Evolutionary conservation across 2,113 vertebrate genomes (phyloP).

Genomic region (Larimichthys crocea): DNA sequence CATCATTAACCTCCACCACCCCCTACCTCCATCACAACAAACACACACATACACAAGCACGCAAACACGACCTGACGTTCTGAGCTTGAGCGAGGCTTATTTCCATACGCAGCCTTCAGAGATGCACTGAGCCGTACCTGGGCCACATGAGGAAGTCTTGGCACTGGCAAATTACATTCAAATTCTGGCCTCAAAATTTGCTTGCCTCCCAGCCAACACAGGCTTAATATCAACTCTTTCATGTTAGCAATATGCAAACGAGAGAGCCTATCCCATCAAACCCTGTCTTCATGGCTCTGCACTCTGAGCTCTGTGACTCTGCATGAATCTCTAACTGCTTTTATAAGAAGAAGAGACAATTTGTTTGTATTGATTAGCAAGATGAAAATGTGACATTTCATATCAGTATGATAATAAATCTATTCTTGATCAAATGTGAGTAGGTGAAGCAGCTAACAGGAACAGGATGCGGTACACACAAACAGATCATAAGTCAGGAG

Average conservation of each 20-base stretch:
- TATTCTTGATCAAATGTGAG: not conserved
- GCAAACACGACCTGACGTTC: constrained; percentile 11
- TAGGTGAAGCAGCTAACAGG: not conserved
- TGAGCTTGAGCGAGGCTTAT: constrained; percentile 69
- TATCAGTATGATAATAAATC: too few relatives aligned
- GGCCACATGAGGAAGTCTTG: constrained; percentile 85
- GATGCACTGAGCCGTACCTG: constrained; percentile 76
- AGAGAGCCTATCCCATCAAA: constrained; percentile 27
- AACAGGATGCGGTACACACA: not conserved
- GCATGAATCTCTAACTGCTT: constrained; percentile 16
- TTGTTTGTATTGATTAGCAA: not conserved
- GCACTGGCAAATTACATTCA: constrained; percentile 86
- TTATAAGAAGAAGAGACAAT: not conserved
- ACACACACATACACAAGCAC: constrained; percentile 20
- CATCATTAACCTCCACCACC: not conserved
- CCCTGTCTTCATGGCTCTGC: constrained; percentile 31
- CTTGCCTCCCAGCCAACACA: constrained; percentile 72
- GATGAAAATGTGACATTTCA: not conserved
- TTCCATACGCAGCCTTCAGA: constrained; percentile 84
- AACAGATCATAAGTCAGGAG: not conserved
- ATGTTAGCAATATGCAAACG: constrained; percentile 85
- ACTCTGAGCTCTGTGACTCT: constrained; percentile 2
- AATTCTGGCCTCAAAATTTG: constrained; percentile 86
- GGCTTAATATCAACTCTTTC: constrained; percentile 82
- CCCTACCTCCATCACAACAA: not conserved